phyloP scores from a whole-genome alignment of 2,113 vertebrate genomes.

The Pantherophis guttatus region DNA sequence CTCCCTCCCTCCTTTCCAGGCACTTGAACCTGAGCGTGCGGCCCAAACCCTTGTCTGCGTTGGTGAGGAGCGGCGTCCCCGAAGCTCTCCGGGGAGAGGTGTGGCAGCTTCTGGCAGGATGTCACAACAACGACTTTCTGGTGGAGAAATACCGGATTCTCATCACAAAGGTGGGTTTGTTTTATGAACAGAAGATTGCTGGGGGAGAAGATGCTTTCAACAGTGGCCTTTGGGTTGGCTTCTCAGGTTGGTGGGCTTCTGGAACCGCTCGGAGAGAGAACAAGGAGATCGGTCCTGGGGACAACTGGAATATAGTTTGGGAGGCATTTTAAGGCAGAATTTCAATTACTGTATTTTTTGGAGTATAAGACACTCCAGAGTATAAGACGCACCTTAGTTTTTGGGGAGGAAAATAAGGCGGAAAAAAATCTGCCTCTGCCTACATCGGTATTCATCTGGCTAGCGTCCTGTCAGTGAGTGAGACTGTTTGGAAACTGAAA shows the following conservation, averaged over 20 bases:
- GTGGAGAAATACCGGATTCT: conserved; percentile 98
- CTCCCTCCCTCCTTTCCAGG: conserved; percentile 67
- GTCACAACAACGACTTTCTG: conserved; percentile 94
- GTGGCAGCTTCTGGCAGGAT: conserved; percentile 97
- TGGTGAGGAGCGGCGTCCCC: conserved; percentile 93
- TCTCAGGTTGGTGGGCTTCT: neutral
- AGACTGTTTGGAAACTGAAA: too few species aligned
- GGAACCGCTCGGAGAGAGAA: too few species aligned
- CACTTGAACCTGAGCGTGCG: conserved; percentile 92
- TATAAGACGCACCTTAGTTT: too few species aligned
- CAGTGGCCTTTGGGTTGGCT: neutral
- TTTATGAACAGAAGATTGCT: neutral
- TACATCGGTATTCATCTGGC: too few species aligned
- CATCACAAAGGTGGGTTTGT: conserved; percentile 88
- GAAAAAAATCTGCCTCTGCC: too few species aligned
- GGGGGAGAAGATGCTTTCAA: neutral
- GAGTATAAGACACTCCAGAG: too few species aligned
- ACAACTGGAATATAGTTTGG: too few species aligned
- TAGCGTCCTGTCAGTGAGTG: too few species aligned
- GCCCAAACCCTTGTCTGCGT: conserved; percentile 83
- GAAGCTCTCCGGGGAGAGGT: conserved; percentile 96
- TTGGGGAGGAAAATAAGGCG: too few species aligned
- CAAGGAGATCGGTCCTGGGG: too few species aligned
- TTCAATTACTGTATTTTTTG: neutral
- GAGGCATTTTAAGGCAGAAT: neutral